Conservation (phyloP, 92 coral and sea anemone species). For the Umimayanthus kanabou region DNA sequence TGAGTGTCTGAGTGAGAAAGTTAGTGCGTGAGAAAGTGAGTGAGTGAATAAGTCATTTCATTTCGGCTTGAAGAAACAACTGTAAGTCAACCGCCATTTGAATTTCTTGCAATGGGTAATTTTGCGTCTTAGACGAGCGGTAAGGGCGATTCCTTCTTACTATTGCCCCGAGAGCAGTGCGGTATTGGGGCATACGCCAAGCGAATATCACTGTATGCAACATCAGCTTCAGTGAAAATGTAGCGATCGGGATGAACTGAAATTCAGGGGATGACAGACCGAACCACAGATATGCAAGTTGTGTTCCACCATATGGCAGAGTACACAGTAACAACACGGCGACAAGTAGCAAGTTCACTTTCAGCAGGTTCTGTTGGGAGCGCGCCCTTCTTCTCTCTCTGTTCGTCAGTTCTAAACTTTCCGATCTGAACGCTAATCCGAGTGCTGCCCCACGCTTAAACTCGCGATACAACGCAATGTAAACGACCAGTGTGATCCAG, state of each 20-base stretch:
- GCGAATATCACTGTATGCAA: conserved; percentile 7
- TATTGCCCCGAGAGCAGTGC: neutral
- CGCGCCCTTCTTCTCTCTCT: neutral
- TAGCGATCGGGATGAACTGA: conserved; percentile 7
- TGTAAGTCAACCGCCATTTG: too few species aligned
- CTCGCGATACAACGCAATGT: too few species aligned
- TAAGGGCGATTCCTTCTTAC: too few species aligned
- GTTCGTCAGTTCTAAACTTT: conserved; percentile 9
- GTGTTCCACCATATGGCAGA: neutral
- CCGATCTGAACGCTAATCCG: neutral
- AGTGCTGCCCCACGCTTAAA: too few species aligned
- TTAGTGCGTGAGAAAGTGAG: too few species aligned
- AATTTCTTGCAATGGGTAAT: too few species aligned
- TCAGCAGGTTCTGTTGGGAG: conserved; percentile 3
- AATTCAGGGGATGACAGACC: conserved; percentile 2
- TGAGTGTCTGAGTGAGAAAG: too few species aligned
- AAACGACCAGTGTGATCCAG: neutral
- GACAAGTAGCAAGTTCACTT: neutral
- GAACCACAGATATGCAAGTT: neutral
- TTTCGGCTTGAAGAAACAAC: too few species aligned
- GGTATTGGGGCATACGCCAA: conserved; percentile 14
- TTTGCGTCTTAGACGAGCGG: too few species aligned
- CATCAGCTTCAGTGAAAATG: conserved; percentile 7
- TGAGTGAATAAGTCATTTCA: too few species aligned
- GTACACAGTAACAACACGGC: conserved; percentile 6